Percentiles rank a stretch among this genome's conserved stretches.
Conservation (phyloP, 37 sponge, comb jelly and placozoan genomes). For the Sycon ciliatum region DNA sequence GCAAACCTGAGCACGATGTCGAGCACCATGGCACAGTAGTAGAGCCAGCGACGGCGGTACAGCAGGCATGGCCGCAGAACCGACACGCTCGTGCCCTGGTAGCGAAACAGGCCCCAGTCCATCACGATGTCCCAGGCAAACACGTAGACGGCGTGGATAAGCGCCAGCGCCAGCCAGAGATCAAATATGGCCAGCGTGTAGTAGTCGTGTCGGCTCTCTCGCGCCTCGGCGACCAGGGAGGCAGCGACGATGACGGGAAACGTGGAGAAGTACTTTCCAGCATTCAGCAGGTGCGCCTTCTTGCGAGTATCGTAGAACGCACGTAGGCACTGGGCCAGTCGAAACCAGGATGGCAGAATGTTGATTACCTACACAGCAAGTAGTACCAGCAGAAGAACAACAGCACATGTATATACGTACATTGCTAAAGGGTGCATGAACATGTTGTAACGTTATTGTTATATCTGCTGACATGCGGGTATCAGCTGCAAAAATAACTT, state of each 20-base stretch:
- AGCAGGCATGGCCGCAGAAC: background rate
- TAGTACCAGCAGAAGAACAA: too few species aligned
- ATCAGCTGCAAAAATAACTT: too few species aligned
- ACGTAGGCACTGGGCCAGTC: background rate
- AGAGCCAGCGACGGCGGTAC: background rate
- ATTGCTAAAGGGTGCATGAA: too few species aligned
- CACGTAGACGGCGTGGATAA: background rate
- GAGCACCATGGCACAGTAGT: background rate
- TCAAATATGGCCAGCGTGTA: background rate
- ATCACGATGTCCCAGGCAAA: background rate
- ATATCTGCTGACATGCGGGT: too few species aligned
- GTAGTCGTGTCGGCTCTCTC: background rate
- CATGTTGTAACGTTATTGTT: too few species aligned
- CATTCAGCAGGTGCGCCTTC: background rate
- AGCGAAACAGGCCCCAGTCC: constrained; percentile 20
- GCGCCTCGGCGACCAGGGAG: background rate
- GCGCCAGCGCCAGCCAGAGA: background rate
- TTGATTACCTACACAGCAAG: too few species aligned
- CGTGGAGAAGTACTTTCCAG: constrained; percentile 6
- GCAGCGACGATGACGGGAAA: background rate
- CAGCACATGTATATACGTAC: too few species aligned
- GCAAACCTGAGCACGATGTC: background rate
- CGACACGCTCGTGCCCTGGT: too few species aligned
- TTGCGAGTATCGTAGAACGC: background rate
- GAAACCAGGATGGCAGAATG: background rate